phyloP scores from a whole-genome alignment of 1,140 invertebrate genomes.

The Caenorhabditis latens region DNA sequence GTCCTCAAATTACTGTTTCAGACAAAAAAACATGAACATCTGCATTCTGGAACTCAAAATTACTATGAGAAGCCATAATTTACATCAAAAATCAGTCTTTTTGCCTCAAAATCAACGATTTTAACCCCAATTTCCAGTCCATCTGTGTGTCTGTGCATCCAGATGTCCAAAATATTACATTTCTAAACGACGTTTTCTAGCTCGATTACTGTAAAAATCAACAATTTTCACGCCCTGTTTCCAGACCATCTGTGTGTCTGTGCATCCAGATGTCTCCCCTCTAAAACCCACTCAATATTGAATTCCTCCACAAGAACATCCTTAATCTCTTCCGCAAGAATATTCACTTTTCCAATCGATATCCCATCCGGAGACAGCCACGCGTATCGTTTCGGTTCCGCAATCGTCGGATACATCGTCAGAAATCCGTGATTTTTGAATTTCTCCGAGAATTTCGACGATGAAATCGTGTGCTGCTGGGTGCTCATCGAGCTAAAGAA shows the following conservation, averaged over 20 bases:
- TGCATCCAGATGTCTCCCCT: background rate
- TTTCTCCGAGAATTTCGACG: conserved; percentile 36
- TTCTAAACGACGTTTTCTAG: too few species aligned
- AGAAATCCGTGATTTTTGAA: conserved; percentile 49
- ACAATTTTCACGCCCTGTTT: too few species aligned
- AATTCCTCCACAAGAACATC: conserved; percentile 41
- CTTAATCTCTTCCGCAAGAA: conserved; percentile 8
- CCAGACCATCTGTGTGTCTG: background rate
- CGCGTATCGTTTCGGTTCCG: conserved; percentile 36
- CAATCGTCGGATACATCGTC: background rate
- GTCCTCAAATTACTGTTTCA: too few species aligned
- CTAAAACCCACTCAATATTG: conserved; percentile 31
- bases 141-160: too few species aligned
- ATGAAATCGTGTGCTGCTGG: background rate
- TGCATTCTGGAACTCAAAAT: too few species aligned
- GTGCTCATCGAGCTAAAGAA: background rate
- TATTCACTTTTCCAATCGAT: conserved; percentile 31
- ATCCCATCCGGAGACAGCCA: conserved; percentile 49
- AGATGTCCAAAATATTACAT: too few species aligned
- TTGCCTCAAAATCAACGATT: too few species aligned
- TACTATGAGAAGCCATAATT: too few species aligned
- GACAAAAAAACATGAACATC: too few species aligned
- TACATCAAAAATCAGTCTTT: too few species aligned
- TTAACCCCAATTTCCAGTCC: too few species aligned
- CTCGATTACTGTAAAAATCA: too few species aligned